A percentile compares a stretch with the other conserved stretches of the same genome.
Conservation (phyloP, 2,113 vertebrate genomes). For the Lasiurus borealis region DNA sequence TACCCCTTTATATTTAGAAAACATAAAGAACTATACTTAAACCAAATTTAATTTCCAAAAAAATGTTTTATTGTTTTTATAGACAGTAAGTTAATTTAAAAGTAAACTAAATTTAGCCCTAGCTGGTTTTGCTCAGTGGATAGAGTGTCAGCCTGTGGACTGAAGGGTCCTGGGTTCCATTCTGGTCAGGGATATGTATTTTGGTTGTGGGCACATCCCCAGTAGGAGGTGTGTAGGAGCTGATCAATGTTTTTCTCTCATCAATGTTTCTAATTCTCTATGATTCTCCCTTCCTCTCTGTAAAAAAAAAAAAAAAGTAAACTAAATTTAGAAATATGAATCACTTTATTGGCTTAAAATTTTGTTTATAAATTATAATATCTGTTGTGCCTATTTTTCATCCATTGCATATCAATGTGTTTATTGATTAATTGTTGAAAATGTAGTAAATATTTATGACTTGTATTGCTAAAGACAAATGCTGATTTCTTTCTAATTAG, state of each 20-base stretch:
- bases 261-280: no score
- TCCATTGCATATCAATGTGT: neutral
- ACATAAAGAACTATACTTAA: slow-evolving; percentile 44
- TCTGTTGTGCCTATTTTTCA: neutral
- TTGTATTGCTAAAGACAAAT: neutral
- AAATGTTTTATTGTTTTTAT: neutral
- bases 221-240: no score
- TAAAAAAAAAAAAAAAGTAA: neutral
- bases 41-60: slow-evolving; percentile 20
- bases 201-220: no score
- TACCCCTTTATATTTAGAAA: slow-evolving; percentile 35
- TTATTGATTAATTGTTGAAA: slow-evolving; percentile 2
- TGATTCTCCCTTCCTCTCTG: no score
- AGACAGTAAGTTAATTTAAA: neutral
- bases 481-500: slow-evolving; percentile 54
- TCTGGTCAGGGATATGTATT: no score
- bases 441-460: no score
- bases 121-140: no score
- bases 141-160: no score
- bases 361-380: slow-evolving; percentile 10
- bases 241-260: no score
- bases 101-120: neutral
- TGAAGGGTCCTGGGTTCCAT: no score
- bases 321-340: neutral
- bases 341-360: neutral